Evolutionary conservation across 2,888 invertebrate species (phyloP).

Genomic region (Agapostemon virescens): DNA sequence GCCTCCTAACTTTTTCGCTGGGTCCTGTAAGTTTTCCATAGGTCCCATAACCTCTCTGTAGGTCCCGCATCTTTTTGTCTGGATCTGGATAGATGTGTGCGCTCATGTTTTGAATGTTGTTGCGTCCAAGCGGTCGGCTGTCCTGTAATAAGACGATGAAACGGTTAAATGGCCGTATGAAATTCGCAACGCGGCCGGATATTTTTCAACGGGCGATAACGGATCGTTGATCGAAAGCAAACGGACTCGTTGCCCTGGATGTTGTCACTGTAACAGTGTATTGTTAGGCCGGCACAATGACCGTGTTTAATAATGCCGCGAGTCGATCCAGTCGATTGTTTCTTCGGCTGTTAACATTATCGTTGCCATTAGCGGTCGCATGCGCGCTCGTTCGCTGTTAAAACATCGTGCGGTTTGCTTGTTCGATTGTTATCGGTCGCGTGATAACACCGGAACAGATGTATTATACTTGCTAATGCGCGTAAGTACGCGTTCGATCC

Average conservation of each 20-base stretch:
- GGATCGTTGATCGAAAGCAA: constrained; percentile 72
- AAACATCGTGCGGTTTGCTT: constrained; percentile 36
- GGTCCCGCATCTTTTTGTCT: too few relatives aligned
- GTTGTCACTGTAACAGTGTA: constrained; percentile 72
- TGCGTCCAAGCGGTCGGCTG: neutral
- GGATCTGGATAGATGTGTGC: neutral
- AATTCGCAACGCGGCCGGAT: constrained; percentile 60
- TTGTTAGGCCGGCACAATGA: constrained; percentile 77
- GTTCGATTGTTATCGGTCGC: constrained; percentile 40
- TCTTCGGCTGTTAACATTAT: constrained; percentile 63
- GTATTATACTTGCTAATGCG: neutral
- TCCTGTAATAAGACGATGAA: constrained; percentile 1
- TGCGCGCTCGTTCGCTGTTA: constrained; percentile 42
- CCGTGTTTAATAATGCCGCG: constrained; percentile 73
- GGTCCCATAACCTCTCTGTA: too few relatives aligned
- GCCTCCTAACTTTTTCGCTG: too few relatives aligned
- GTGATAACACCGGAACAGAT: constrained; percentile 13
- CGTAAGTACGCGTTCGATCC: constrained; percentile 1
- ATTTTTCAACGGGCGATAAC: constrained; percentile 72
- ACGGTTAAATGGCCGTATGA: neutral
- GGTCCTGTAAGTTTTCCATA: too few relatives aligned
- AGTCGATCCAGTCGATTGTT: constrained; percentile 73
- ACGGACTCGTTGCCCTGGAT: constrained; percentile 65
- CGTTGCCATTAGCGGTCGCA: constrained; percentile 49
- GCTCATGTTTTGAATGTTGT: neutral